Evolutionary conservation across 2,888 invertebrate species (phyloP).

Genomic region (Archips xylosteana): DNA sequence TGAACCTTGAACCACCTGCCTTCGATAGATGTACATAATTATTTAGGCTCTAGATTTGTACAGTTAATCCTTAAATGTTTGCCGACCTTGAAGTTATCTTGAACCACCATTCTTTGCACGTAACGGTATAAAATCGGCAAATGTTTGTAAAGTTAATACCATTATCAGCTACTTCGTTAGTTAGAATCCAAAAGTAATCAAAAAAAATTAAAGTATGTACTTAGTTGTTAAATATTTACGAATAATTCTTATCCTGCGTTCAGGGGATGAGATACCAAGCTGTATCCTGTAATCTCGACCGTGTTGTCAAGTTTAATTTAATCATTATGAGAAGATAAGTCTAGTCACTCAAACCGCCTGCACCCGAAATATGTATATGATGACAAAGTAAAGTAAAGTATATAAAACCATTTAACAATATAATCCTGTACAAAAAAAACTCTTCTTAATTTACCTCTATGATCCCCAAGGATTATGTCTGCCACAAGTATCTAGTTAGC

Average conservation of each 20-base stretch:
- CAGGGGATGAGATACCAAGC: not conserved
- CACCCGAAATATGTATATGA: too few species aligned
- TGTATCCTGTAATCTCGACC: too few species aligned
- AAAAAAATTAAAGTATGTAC: not conserved
- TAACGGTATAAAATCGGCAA: constrained; percentile 11
- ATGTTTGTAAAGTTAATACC: constrained; percentile 22
- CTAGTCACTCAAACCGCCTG: too few species aligned
- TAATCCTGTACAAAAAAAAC: too few species aligned
- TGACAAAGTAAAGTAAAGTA: too few species aligned
- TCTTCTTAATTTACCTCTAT: too few species aligned
- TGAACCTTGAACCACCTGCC: not conserved
- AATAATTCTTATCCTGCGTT: not conserved
- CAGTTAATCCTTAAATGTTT: constrained; percentile 21
- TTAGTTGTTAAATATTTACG: not conserved
- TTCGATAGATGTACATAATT: not conserved
- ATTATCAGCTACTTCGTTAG: constrained; percentile 6
- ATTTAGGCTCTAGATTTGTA: not conserved
- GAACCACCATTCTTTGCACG: constrained; percentile 12
- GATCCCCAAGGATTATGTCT: too few species aligned
- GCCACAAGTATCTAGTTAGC: too few species aligned
- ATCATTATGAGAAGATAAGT: too few species aligned
- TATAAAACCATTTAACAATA: too few species aligned
- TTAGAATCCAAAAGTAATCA: not conserved
- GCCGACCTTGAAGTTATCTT: constrained; percentile 22
- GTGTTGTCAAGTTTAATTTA: too few species aligned